Conservation (phyloP, 2,888 invertebrate genomes). For the Tenthredo notha region DNA sequence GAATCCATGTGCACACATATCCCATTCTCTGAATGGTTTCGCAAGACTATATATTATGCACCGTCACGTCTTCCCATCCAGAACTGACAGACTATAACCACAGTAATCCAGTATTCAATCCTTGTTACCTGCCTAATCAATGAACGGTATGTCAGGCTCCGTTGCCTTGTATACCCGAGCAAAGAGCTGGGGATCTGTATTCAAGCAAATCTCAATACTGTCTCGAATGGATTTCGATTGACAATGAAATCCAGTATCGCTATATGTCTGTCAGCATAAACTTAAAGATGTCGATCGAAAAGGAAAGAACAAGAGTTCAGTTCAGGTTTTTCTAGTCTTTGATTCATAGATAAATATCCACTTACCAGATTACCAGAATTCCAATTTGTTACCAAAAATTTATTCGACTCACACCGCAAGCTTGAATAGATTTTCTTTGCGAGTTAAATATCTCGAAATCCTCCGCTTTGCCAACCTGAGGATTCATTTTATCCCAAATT, state of each 20-base stretch:
- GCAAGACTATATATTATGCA: conserved; percentile 53
- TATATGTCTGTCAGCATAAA: background rate
- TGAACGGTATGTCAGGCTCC: conserved; percentile 31
- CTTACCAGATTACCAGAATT: background rate
- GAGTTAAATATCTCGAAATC: background rate
- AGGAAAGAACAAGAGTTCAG: background rate
- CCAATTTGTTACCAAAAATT: background rate
- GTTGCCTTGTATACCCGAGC: background rate
- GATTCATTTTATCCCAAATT: background rate
- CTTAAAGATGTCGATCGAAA: background rate
- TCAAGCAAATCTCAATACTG: conserved; percentile 27
- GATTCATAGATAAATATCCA: background rate
- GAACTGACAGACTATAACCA: conserved; percentile 43
- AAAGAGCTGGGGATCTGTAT: conserved; percentile 23
- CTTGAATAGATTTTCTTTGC: background rate
- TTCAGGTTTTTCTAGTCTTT: background rate
- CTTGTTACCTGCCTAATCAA: conserved; percentile 45
- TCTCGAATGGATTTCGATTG: background rate
- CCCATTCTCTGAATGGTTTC: conserved; percentile 1
- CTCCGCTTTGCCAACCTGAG: background rate
- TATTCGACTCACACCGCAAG: background rate
- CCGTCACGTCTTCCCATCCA: conserved; percentile 55
- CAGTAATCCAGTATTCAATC: conserved; percentile 55
- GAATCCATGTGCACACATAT: conserved; percentile 35
- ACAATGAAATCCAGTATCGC: background rate